These are phyloP conservation scores for Athetis lepigone DNA, from an alignment of 2,888 invertebrate species.

Conservation along the genomic window DNA sequence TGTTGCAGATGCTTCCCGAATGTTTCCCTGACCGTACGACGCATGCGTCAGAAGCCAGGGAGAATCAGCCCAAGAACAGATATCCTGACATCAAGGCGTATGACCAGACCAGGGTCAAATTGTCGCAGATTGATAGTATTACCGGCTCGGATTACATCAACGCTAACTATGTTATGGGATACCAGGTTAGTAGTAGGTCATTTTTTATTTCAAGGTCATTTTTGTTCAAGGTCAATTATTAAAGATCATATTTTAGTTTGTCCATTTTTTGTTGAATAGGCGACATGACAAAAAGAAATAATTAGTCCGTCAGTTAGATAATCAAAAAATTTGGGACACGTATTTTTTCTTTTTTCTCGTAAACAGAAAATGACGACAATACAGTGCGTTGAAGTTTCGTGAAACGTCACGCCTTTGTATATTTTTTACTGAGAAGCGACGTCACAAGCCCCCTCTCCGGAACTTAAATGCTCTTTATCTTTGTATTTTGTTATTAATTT, in stretches of 20 bases:
- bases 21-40: slow-evolving; percentile 96
- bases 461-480: no score
- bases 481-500: no score
- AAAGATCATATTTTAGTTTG: neutral
- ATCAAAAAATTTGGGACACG: no score
- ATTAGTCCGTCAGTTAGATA: no score
- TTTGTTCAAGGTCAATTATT: neutral
- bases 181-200: slow-evolving; percentile 90
- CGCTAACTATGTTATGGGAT: slow-evolving; percentile 97
- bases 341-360: no score
- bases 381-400: no score
- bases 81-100: slow-evolving; percentile 98
- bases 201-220: neutral
- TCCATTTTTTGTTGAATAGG: neutral
- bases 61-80: slow-evolving; percentile 96
- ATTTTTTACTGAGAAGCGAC: no score
- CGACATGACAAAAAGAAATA: no score
- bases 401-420: no score
- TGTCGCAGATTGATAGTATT: slow-evolving; percentile 94
- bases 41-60: slow-evolving; percentile 95
- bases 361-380: no score
- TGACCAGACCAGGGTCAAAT: slow-evolving; percentile 96
- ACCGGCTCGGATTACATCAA: slow-evolving; percentile 97
- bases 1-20: slow-evolving; percentile 94
- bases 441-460: no score